Base-by-base conservation (phyloP, 1,140 invertebrate species). In the Babylonia areolata region DNA sequence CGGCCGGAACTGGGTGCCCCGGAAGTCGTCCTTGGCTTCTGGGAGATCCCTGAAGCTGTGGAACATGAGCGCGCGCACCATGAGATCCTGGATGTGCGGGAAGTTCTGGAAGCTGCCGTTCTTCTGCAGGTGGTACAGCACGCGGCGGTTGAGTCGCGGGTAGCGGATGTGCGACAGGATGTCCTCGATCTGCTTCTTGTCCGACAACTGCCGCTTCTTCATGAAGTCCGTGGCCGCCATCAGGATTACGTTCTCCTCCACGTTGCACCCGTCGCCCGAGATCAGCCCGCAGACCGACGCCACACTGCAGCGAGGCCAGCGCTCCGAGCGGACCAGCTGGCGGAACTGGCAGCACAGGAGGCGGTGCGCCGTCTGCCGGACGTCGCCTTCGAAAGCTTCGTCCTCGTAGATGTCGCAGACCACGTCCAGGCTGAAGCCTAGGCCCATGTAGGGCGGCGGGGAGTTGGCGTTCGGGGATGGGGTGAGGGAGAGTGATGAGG, bases 101-200 rank as follows among this genome's bases (percentile, higher is more conserved):
- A 93, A 93, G 85, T 93, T 93, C 87, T 91, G 91, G 87, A 93
- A 93, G 81, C 91, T 91, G 79, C 90, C 89, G 81, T 92, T 92
- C 85, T 92, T 92, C 75, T 93, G 89, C 81, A 93, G 88, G 84
- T 93, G 92, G 84, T 93, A 93, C 28, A 93, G 88, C 51, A 93
- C 91, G 85, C 91, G 86, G 77, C 91, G 86, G 82, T 92, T 89
- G 28, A 93, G 90, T 17, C 92, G 85, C 2, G 92, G 92, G 88
- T 93, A 93, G 40, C 92, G 89, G 85, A 93, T 93, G 78, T 91
- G 91, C 35, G 92, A 88, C 58, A 93, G 87, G 69, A 93, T 92
- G 69, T 92, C 91, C 88, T 93, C 91, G 78, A 93, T 93, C 75
- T 90, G 88, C 39, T 88, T 89, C 86, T 93, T 92, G 83, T 92